phyloP scores from a whole-genome alignment of 2,888 invertebrate genomes.

The Crocallis elinguaria region DNA sequence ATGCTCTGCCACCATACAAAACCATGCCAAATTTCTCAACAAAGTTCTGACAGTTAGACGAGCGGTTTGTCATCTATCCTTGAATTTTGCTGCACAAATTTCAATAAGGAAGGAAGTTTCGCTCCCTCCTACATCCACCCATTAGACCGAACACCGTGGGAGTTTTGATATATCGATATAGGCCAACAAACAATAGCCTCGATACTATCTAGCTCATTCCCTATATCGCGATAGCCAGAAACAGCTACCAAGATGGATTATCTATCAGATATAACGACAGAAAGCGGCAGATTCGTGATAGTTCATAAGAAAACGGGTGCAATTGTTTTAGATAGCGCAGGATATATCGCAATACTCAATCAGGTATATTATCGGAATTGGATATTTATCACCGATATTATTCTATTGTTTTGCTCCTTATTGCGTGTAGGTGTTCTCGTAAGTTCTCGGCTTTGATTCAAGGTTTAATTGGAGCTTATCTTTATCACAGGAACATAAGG shows the following conservation, averaged over 20 bases:
- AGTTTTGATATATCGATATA: constrained; percentile 8
- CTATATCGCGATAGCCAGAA: constrained; percentile 2
- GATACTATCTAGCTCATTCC: constrained; percentile 16
- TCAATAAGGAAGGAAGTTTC: no score
- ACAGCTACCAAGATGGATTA: constrained; percentile 27
- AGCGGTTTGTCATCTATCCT: no score
- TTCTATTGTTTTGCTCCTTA: constrained; percentile 32
- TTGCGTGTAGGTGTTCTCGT: neutral
- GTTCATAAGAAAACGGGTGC: constrained; percentile 37
- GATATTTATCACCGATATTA: constrained; percentile 25
- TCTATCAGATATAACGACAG: constrained; percentile 18
- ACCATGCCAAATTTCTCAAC: no score
- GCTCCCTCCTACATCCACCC: neutral
- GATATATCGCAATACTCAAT: constrained; percentile 11
- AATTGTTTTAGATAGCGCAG: constrained; percentile 10
- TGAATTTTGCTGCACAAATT: no score
- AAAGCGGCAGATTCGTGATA: constrained; percentile 32
- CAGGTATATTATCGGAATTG: constrained; percentile 18
- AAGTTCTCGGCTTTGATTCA: neutral
- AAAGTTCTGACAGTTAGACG: no score
- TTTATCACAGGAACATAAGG: neutral
- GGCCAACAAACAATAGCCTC: constrained; percentile 20
- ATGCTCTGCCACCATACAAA: no score
- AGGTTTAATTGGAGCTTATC: neutral
- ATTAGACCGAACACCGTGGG: constrained; percentile 12